phyloP scores from a whole-genome alignment of 2,797 vertebrate species.

The Otus scops region DNA sequence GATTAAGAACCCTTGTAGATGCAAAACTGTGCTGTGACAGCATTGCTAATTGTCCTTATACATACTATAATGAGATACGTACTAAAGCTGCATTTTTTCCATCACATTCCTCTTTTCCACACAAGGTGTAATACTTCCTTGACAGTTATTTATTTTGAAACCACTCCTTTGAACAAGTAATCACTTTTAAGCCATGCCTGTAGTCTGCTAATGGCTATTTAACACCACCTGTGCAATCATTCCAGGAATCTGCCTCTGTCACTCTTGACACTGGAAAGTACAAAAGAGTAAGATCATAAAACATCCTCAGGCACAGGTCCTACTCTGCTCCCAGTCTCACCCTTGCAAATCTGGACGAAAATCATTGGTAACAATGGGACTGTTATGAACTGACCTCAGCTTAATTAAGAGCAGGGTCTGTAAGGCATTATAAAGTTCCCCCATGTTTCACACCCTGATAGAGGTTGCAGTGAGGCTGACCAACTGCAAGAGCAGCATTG shows the following conservation, averaged over 20 bases:
- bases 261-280: background rate
- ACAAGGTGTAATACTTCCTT: background rate
- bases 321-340: background rate
- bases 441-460: background rate
- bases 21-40: background rate
- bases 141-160: constrained; percentile 38
- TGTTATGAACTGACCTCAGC: background rate
- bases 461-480: background rate
- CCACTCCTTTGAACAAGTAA: constrained; percentile 13
- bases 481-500: background rate
- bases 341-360: background rate
- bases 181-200: background rate
- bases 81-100: background rate
- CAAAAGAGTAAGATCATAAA: background rate
- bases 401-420: background rate
- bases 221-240: constrained; percentile 1
- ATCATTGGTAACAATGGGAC: background rate
- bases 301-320: background rate
- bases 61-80: background rate
- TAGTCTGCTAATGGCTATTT: constrained; percentile 32
- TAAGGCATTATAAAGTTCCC: background rate
- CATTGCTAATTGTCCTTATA: background rate
- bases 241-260: constrained; percentile 4
- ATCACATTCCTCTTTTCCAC: background rate
- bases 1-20: background rate